These are phyloP conservation scores for Margarornis squamiger DNA, from an alignment of 2,797 vertebrate genomes.

Conservation along the genomic window DNA sequence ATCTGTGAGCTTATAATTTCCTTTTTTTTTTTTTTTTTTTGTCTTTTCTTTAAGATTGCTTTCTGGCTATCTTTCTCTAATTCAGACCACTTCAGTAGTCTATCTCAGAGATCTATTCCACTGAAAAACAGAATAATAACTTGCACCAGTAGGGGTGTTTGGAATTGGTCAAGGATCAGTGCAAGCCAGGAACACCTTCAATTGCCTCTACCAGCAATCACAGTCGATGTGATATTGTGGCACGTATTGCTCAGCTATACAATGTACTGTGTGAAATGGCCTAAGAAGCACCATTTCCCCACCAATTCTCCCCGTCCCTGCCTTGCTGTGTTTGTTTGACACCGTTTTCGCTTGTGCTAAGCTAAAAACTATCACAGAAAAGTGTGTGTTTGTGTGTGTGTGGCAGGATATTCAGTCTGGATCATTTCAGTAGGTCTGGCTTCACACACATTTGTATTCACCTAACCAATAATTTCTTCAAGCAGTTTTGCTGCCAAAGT, in stretches of 20 bases:
- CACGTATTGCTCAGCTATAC: background rate
- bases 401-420: background rate
- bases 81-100: fast-evolving
- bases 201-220: background rate
- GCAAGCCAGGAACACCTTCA: background rate
- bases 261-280: background rate
- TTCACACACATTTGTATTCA: background rate
- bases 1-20: background rate
- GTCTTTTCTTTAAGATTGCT: background rate
- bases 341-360: fast-evolving
- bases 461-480: background rate
- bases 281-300: background rate
- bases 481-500: background rate
- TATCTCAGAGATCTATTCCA: background rate
- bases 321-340: background rate
- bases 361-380: background rate
- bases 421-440: background rate
- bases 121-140: background rate
- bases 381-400: background rate
- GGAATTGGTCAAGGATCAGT: background rate
- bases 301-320: fast-evolving
- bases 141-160: background rate
- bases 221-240: fast-evolving
- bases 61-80: background rate
- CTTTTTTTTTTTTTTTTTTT: background rate